Evolutionary conservation across 2,797 vertebrate genomes (phyloP), one percentile per base, ranked within the genome.

Genomic region (Tauraco hartlaubi): DNA sequence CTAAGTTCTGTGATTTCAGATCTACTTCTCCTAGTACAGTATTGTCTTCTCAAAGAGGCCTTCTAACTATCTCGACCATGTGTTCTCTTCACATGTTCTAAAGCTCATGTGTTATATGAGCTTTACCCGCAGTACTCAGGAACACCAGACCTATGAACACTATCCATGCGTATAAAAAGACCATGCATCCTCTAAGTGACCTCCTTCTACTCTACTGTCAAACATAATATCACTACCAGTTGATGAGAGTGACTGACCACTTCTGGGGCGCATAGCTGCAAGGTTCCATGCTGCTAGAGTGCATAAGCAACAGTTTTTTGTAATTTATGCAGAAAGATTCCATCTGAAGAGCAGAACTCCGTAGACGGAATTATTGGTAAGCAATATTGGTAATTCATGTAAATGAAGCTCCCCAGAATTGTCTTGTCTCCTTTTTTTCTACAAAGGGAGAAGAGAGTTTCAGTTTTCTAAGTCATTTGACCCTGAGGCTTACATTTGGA

Each of bases 401-500:
- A 93, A 93, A 88, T 96, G 77, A 88, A 88, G n/a, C 76, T 88
- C 33, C 39, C 33, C 33, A 62, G 85, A 85, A 81, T 6, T 16
- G 20, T 48, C 69, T 92, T 1, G 15, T 91, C 44, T 94, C 21
- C 25, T 67, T 80, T 92, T 84, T 66, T 67, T 29, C 54, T 49
- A 78, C 62, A 68, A 81, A 92, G 39, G 39, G n/a, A 93, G 35
- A 15, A 66, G 51, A 80, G n/a, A 75, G 23, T 90, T 92, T 84
- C 83, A 59, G 62, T 92, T 91, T 91, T 89, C 71, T 89, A 77
- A 91, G 48, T 55, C 55, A 29, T 95, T 85, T 92, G 85, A 94
- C 92, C 90, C 88, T 43, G 76, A 94, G 90, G 83, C 83, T 95
- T 88, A 82, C 90, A 95, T 93, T 96, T 92, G 83, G 74, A 95